A percentile compares a stretch with the other conserved stretches of the same genome.
Conservation (phyloP, 2,113 vertebrate genomes). For the Corythaixoides concolor region DNA sequence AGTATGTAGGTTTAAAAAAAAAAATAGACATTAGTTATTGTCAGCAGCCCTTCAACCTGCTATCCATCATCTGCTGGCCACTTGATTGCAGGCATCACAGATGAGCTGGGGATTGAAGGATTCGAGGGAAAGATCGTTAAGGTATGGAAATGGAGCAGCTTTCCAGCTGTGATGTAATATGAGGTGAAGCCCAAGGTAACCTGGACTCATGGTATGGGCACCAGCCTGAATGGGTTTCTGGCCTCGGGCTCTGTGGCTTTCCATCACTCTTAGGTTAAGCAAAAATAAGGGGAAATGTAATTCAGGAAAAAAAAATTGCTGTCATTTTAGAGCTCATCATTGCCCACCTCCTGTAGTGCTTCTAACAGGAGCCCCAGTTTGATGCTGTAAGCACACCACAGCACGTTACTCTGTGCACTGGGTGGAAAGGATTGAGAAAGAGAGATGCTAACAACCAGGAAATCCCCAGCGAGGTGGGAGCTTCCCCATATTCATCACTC, state of each 20-base stretch:
- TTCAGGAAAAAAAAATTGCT: background rate
- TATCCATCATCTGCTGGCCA: background rate
- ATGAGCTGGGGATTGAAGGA: background rate
- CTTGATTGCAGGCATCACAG: background rate
- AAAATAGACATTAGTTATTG: background rate
- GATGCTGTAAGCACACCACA: background rate
- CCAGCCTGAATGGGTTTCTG: background rate
- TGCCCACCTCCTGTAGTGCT: background rate
- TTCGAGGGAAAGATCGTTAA: background rate
- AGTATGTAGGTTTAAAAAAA: background rate
- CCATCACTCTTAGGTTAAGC: background rate
- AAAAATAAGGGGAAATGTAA: background rate
- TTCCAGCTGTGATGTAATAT: background rate
- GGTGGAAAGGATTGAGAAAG: background rate
- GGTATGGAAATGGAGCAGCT: background rate
- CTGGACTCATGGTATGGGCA: accelerated
- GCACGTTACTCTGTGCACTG: accelerated
- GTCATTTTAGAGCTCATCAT: background rate
- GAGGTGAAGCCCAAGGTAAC: background rate
- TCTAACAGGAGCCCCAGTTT: background rate
- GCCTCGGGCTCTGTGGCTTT: background rate
- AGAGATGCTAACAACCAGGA: background rate
- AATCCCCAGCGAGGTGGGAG: accelerated
- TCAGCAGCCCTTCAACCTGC: background rate
- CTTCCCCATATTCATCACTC: background rate